Evolutionary conservation across 2,797 vertebrate genomes (phyloP), one percentile per base, ranked within the genome.

Genomic region (Eutrigla gurnardus): DNA sequence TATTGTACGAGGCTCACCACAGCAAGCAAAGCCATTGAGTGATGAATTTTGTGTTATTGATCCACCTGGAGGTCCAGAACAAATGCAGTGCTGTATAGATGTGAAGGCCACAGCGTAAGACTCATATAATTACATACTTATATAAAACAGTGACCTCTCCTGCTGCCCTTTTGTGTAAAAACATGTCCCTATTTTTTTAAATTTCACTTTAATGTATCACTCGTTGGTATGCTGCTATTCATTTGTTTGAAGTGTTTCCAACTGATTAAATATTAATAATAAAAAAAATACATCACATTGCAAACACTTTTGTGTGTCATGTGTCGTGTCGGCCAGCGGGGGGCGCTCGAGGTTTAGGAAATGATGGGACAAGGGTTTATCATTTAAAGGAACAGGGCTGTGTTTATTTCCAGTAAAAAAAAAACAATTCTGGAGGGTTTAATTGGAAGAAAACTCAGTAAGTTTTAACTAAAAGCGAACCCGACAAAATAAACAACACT

Each of bases 331-430:
- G 1, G n/a, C 87, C 92, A 86, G 70, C 57, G 92, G 91, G 80
- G 84, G 88, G 91, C 12, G 85, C 92, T 88, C 85, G 25, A n/a
- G 45, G 60, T 76, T 75, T 68, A 76, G 57, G 50, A 52, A 80
- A 87, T 25, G 50, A 15, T 15, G 47, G 63, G 68, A 71, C 68
- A 65, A 59, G 65, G 25, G 76, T 72, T 82, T 77, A 57, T 42
- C 67, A 73, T 84, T 90, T 80, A 87, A 80, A 87, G 81, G 76
- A 77, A 78, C 3, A 73, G 62, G 46, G 60, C 54, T 80, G 39
- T 76, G 70, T 84, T 88, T 78, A 80, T 83, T 83, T 75, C 25
- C 65, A 72, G n/a, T 58, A 25, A 25, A 25, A 25, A 25, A 25
- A 25, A 25, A 25, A 25, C 7, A n/a, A 78, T 79, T 80, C 37